Evolutionary conservation across 1,140 invertebrate species (phyloP).

Genomic region (Lethocerus indicus): DNA sequence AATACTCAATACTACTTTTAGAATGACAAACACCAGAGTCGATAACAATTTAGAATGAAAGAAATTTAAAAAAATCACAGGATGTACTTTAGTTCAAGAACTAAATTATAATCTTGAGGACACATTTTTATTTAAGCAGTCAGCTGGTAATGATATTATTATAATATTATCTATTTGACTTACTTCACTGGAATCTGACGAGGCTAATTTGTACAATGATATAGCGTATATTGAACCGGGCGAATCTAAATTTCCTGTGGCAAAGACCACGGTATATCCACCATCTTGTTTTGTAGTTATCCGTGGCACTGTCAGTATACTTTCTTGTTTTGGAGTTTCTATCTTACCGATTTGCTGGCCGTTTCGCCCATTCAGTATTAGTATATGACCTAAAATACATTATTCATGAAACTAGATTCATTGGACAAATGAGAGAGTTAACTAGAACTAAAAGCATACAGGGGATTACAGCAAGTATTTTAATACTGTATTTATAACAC

Average conservation of each 20-base stretch:
- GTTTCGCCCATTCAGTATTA: slow-evolving; percentile 50
- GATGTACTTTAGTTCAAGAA: no score
- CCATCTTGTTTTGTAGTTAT: slow-evolving; percentile 35
- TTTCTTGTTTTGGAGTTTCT: slow-evolving; percentile 47
- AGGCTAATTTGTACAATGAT: slow-evolving; percentile 34
- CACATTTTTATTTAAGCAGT: no score
- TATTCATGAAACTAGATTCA: not conserved
- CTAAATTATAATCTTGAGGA: no score
- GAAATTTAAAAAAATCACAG: no score
- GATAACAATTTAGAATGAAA: no score
- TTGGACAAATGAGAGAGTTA: not conserved
- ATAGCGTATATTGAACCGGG: slow-evolving; percentile 50
- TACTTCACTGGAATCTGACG: slow-evolving; percentile 22
- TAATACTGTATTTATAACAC: no score
- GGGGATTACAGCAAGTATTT: no score
- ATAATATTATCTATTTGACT: no score
- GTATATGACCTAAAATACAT: slow-evolving; percentile 31
- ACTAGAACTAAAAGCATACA: no score
- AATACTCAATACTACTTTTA: no score
- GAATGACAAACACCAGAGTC: no score
- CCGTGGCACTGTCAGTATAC: slow-evolving; percentile 53
- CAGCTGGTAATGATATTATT: no score
- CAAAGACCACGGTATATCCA: slow-evolving; percentile 40
- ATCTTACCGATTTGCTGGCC: slow-evolving; percentile 43
- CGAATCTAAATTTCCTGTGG: slow-evolving; percentile 56